Conservation (phyloP, 2,797 vertebrate genomes). For the Phalanger gymnotis region DNA sequence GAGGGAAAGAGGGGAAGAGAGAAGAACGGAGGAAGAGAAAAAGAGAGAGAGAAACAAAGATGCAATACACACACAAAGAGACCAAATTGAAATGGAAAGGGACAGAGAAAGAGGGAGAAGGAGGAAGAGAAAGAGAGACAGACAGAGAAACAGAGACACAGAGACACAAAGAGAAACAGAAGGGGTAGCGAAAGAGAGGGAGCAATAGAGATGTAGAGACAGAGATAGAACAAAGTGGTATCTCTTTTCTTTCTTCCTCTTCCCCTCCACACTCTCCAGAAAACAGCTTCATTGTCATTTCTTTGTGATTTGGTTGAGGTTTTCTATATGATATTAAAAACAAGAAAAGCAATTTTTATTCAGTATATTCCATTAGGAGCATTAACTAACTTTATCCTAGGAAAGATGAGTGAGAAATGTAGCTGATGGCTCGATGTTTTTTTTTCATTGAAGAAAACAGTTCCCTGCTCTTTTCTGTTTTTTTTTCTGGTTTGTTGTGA, state of each 20-base stretch:
- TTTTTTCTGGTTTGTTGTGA: constrained; percentile 20
- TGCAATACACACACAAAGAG: not conserved
- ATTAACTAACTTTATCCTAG: constrained; percentile 38
- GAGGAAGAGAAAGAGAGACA: not conserved
- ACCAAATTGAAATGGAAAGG: not conserved
- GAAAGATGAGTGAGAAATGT: constrained; percentile 44
- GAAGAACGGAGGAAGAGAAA: not conserved
- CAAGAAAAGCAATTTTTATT: constrained; percentile 47
- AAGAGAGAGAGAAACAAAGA: not conserved
- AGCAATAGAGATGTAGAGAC: not conserved
- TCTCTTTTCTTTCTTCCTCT: constrained; percentile 8
- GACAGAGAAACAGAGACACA: not conserved
- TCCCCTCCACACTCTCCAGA: constrained; percentile 16
- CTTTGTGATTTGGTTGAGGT: constrained; percentile 54
- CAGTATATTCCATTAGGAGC: constrained; percentile 56
- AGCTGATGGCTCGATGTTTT: constrained; percentile 12
- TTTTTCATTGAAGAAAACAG: constrained; percentile 28
- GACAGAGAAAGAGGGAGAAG: not conserved
- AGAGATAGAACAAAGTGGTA: not conserved
- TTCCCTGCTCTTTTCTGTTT: not conserved
- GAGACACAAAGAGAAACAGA: not conserved
- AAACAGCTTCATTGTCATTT: constrained; percentile 40
- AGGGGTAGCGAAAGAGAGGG: not conserved
- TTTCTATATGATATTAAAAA: constrained; percentile 39
- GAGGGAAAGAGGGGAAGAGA: not conserved